Percentiles rank a stretch among this genome's conserved stretches.
Conservation (phyloP, 2,797 vertebrate genomes). For the Otolemur crassicaudatus region DNA sequence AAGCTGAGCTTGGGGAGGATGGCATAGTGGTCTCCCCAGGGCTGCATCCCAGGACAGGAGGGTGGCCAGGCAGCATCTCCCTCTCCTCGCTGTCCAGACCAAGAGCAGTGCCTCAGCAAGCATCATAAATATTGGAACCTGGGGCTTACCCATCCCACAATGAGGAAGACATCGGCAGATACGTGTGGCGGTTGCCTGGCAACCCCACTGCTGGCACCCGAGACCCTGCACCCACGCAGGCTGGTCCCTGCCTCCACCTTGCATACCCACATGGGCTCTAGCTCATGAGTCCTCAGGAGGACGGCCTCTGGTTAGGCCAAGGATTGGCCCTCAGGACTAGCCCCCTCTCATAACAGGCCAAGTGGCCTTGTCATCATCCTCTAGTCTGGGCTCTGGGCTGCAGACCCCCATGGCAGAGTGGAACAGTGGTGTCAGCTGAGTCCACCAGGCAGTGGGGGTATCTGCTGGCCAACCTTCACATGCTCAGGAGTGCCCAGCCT, state of each 20-base stretch:
- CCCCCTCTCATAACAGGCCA: neutral
- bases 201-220: constrained; percentile 41
- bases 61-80: neutral
- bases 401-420: rapidly evolving
- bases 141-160: neutral
- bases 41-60: neutral
- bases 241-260: neutral
- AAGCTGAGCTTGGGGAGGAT: neutral
- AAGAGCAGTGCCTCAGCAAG: neutral
- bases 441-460: neutral
- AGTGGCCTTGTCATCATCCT: neutral
- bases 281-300: neutral
- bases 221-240: constrained; percentile 54
- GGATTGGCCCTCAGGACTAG: no score
- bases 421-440: neutral
- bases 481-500: neutral
- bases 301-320: no score
- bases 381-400: neutral
- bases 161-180: neutral
- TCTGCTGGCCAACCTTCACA: neutral
- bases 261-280: neutral
- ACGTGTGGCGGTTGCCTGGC: constrained; percentile 68
- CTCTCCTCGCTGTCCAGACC: neutral
- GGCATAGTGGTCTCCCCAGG: rapidly evolving
- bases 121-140: neutral